Percentiles rank a stretch among this genome's conserved stretches.
Evolutionary conservation across 2,113 vertebrate species (phyloP).

Genomic region (Actinemys pallida): DNA sequence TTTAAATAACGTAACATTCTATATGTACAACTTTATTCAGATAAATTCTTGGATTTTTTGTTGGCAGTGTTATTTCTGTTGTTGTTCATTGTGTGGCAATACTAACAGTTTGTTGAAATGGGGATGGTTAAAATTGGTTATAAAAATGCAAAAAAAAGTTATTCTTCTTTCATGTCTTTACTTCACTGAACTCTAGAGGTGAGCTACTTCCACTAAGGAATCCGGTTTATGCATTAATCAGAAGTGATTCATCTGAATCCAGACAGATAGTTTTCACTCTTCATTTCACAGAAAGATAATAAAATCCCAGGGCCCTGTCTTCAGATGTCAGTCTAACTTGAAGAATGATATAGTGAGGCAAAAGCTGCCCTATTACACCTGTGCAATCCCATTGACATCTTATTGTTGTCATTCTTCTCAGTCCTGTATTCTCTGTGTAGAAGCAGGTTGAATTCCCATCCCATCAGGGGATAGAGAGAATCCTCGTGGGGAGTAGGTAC

Average conservation of each 20-base stretch:
- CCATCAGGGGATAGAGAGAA: background rate
- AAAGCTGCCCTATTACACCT: background rate
- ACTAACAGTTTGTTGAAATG: conserved; percentile 40
- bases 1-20: background rate
- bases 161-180: background rate
- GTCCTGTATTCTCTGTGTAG: background rate
- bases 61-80: background rate
- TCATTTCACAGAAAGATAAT: conserved; percentile 1
- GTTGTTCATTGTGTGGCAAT: background rate
- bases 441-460: background rate
- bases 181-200: conserved; percentile 55
- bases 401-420: background rate
- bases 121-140: conserved; percentile 16
- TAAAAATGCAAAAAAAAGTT: conserved; percentile 60
- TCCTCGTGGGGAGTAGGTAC: background rate
- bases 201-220: conserved; percentile 13
- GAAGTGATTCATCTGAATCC: conserved; percentile 40
- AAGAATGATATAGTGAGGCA: background rate
- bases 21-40: background rate
- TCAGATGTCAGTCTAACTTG: background rate
- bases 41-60: conserved; percentile 5
- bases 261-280: conserved; percentile 5
- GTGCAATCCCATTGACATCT: rapidly evolving
- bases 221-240: conserved; percentile 31
- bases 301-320: conserved; percentile 22